Conservation (phyloP, 1,140 invertebrate genomes). For the Chrysomallon squamiferum region DNA sequence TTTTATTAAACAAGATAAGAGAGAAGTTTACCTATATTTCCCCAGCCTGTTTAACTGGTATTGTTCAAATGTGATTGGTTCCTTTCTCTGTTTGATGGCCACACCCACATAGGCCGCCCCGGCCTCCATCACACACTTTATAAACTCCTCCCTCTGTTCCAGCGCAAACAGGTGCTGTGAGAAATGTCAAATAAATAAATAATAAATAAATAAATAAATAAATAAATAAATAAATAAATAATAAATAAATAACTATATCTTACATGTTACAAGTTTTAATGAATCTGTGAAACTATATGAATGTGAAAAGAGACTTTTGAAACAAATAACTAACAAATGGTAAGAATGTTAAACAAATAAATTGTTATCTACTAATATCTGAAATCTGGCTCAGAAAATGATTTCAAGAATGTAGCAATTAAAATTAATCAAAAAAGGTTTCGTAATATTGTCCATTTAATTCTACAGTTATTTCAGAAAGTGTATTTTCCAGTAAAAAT, state of each 20-base stretch:
- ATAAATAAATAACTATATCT: background rate
- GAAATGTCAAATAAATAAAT: background rate
- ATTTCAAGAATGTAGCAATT: no score
- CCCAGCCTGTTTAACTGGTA: constrained; percentile 87
- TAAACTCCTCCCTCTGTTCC: constrained; percentile 82
- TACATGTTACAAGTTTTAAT: background rate
- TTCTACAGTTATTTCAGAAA: no score
- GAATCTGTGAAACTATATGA: no score
- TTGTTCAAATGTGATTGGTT: constrained; percentile 83
- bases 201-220: background rate
- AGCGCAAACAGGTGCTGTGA: constrained; percentile 84
- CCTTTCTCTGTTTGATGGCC: constrained; percentile 81
- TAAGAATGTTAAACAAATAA: no score
- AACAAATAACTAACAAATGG: no score
- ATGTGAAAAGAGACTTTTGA: no score
- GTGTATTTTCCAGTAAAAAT: no score
- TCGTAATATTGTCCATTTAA: no score
- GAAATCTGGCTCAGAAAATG: no score
- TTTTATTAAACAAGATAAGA: no score
- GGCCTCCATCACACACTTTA: constrained; percentile 83
- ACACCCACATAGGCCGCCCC: constrained; percentile 82
- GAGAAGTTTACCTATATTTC: constrained; percentile 86
- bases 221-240: background rate
- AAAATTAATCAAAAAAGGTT: no score
- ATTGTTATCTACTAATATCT: no score